Conservation (phyloP, 92 coral and sea anemone genomes). For the Actinernus sp. region DNA sequence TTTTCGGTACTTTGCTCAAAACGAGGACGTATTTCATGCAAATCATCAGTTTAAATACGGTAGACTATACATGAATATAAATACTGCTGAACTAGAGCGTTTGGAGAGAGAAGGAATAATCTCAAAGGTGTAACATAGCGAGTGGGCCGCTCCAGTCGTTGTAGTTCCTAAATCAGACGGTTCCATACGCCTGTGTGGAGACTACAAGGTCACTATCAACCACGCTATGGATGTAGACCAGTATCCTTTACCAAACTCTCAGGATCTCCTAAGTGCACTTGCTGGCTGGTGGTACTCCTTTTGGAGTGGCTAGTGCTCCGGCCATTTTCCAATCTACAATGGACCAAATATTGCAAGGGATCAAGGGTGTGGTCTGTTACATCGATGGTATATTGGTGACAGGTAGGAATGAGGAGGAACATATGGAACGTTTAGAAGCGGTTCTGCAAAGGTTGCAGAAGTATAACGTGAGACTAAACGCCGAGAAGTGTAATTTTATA, state of each 20-base stretch:
- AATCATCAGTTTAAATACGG: too few relatives aligned
- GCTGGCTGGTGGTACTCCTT: not conserved
- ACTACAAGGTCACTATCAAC: not conserved
- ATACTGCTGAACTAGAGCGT: too few relatives aligned
- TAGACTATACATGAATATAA: too few relatives aligned
- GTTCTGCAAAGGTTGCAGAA: not conserved
- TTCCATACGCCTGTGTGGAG: too few relatives aligned
- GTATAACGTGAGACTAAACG: not conserved
- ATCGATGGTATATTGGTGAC: not conserved
- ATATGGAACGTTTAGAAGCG: not conserved
- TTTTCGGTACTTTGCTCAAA: too few relatives aligned
- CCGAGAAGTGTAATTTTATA: not conserved
- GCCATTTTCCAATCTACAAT: conserved; percentile 7
- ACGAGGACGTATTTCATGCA: too few relatives aligned
- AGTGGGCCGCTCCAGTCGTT: too few relatives aligned
- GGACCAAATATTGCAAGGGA: conserved; percentile 5
- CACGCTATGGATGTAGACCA: not conserved
- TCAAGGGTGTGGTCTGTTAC: conserved; percentile 5
- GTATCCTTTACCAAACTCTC: not conserved
- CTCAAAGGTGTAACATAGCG: too few relatives aligned
- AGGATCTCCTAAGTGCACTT: not conserved
- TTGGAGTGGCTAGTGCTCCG: conserved; percentile 2
- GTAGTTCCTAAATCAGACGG: too few relatives aligned
- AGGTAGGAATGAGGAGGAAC: not conserved
- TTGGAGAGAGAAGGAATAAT: too few relatives aligned